Base-by-base conservation (phyloP, 2,113 vertebrate genomes). In the Percopsis transmontana region DNA sequence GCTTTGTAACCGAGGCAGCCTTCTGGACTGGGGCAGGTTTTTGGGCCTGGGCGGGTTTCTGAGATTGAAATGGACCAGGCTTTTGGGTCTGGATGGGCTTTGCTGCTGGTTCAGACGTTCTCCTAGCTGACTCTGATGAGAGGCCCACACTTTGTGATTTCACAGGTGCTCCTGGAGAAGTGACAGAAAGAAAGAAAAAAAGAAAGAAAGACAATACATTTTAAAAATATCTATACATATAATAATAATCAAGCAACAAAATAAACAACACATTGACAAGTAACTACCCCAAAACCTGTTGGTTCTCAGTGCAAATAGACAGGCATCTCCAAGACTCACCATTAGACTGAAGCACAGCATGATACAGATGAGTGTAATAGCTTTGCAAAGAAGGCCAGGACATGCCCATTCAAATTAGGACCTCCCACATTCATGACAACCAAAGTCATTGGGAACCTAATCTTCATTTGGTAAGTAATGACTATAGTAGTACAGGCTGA, bases 91-190 rank as follows among this genome's bases (percentile, higher is more conserved):
- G 92, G 81, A 89, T 86, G 76, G 88, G 38, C 74, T 88, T 90
- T 76, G 83, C 71, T 58, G 73, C 73, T 27, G 84, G 75, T 61
- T 90, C 91, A 79, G 85, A 92, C 68, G 90, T 85, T 88, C 92
- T 84, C 93, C 82, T 89, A 83, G 89, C 86, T 50, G 92, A 89
- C 81, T 94, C 92, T 86, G 93, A 84, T 81, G 94, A 87, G 75
- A 87, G 85, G 76, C 94, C 95, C 83, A 94, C 93, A 91, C 91
- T 94, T 91, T 94, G 93, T 81, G 93, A 90, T 93, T 97, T 96
- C 90, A 93, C 90, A 91, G 95, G 90, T 85, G 94, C 95, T 91
- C 96, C 97, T 98, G 91, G 86, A 91, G 59, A 18, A 54, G 53
- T 95, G 90, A 83, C 91, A 94, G 53, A 94, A 93, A n/a, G n/a